Evolutionary conservation across 64 coral and sea anemone species (phyloP), one percentile per base, ranked within the genome.

Genomic region (Montipora foliosa): DNA sequence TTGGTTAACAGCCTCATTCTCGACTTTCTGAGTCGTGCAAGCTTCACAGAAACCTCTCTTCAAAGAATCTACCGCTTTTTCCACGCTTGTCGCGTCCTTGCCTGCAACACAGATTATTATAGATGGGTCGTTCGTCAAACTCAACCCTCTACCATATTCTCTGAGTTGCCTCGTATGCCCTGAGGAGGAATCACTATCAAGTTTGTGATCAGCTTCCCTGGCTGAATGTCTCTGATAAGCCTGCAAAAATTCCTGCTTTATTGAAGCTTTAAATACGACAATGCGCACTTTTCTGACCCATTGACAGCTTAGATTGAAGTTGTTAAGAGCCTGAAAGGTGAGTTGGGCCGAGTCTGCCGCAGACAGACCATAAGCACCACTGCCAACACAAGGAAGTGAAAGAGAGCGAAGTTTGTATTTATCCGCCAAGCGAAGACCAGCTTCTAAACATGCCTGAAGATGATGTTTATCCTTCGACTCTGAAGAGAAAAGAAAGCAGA

Each of bases 251-350:
- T 89, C 57, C 4, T 75, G 61, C 45, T 84, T 66, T 79, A 94
- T 90, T 10, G 75, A 69, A 66, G 44, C 79, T 75, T 95, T 81
- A 67, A 94, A 94, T 44, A 94, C 75, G 9, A 94, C 87, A 74
- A 94, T 67, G 46, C 87, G 44, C 22, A 94, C 79, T 14, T 90
- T 79, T 20, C 58, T 71, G 25, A 94, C 53, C 8, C 48, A 90
- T 75, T 90, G 47, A 22, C 78, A 90, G 20, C 11, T 66, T 2
- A 4, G 8, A 74, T 53, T 83, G 13, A 94, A 94, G 14, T 66
- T 53, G 10, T 44, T 44, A 58, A 96, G 73, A 19, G 90, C 90
- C 48, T 91, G 76, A 12, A 96, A 91, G 9, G 91, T 92, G 19
- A 91, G 37, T 4, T 89, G 57, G 16, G 94, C 94, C 5, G 94